phyloP scores from a whole-genome alignment of 2,888 invertebrate species.

The Scrobipalpa costella region DNA sequence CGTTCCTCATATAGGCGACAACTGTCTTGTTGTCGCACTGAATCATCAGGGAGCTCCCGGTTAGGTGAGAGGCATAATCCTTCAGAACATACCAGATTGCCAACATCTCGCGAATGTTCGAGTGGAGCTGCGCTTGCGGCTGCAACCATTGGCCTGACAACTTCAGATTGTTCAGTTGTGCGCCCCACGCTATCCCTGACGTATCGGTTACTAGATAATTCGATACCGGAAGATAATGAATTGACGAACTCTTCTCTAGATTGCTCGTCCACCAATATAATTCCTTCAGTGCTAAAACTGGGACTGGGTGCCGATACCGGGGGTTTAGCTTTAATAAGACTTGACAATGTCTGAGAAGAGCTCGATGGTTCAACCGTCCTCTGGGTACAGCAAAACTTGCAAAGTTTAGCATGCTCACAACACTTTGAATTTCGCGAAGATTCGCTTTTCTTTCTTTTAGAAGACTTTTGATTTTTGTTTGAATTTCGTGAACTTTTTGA shows the following conservation, averaged over 20 bases:
- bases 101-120: conserved; percentile 30
- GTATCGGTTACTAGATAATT: conserved; percentile 36
- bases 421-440: conserved; percentile 23
- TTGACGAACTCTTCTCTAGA: not conserved
- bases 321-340: not conserved
- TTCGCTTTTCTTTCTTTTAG: conserved; percentile 2
- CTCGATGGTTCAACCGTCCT: conserved; percentile 29
- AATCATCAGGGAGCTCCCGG: not conserved
- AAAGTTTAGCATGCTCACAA: conserved; percentile 32
- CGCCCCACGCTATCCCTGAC: conserved; percentile 33
- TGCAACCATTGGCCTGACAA: conserved; percentile 17
- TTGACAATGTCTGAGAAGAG: conserved; percentile 10
- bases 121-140: not conserved
- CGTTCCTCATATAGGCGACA: conserved; percentile 39
- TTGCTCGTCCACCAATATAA: conserved; percentile 31
- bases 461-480: not conserved
- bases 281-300: not conserved
- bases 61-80: not conserved
- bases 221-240: conserved; percentile 28
- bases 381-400: conserved; percentile 30
- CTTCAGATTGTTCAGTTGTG: conserved; percentile 24
- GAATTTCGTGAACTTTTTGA: not conserved
- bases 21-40: conserved; percentile 42
- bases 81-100: conserved; percentile 13
- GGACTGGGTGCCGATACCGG: not conserved